Evolutionary conservation across 2,113 vertebrate genomes (phyloP), one percentile per base, ranked within the genome.

Genomic region (Xiphias gladius): DNA sequence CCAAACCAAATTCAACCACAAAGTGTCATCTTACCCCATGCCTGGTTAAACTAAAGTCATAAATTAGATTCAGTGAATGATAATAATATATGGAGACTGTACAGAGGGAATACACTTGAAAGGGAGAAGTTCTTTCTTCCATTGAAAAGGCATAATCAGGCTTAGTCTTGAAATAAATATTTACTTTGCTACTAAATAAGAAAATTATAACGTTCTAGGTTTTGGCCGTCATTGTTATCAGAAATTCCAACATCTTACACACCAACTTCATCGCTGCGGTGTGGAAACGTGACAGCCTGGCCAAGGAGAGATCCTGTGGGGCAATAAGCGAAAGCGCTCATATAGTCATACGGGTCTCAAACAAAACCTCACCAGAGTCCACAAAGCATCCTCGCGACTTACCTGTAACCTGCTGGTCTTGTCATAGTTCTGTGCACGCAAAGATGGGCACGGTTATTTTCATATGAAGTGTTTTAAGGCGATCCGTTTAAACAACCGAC

Each of bases 51-150:
- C 90, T 86, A 76, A 69, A 92, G 86, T 86, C 84, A 86, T 91
- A 82, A 79, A 92, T 91, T 87, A 82, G 88, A 83, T 76, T 67
- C 87, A 74, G 80, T 76, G 84, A 89, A 83, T 79, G 83, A 86
- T 88, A 75, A 86, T 90, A 83, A 76, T 62, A 76, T 66, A 58
- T 69, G 68, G 57, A 72, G 58, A 17, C 55, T 76, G 55, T 67
- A 55, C 8, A 41, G 58, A 64, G 41, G 46, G 65, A 80, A 66
- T 61, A 57, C 32, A 61, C n/a, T 84, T 69, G 54, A 61, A 67
- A 28, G 61, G 73, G 24, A 73, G 73, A 84, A n/a, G 52, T 82
- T 75, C 50, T 65, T 19, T 64, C 61, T 89, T 84, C 61, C 70
- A 28, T 65, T 72, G 64, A 79, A 70, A 76, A 75, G 43, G 26